Base-by-base conservation (phyloP, 2,888 invertebrate genomes). In the Tenthredo amoena region DNA sequence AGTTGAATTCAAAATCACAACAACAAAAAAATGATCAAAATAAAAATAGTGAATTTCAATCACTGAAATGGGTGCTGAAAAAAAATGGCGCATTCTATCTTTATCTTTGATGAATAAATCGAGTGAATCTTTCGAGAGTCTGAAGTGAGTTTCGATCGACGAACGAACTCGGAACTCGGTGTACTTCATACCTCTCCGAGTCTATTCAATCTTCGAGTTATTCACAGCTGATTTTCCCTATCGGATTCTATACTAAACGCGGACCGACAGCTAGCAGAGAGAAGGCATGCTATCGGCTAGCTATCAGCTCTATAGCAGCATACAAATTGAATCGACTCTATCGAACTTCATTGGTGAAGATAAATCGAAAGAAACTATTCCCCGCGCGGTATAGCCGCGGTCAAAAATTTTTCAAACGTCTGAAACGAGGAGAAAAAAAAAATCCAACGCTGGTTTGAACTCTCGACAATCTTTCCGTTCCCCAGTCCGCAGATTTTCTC, bases 261-360 rank as follows among this genome's bases (percentile, higher is more conserved):
- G 77, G n/a, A 0, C 40, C 50, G 58, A 81, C 37, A 40, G 31
- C 81, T 34, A 81, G 62, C 40, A 40, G 12, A 18, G 15, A 7
- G 15, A 7, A 7, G 15, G 18, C 15, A 10, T 26, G 31, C 76
- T 77, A 77, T 77, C 76, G n/a, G 72, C 43, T 21, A 31, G 55
- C 79, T 79, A 79, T 79, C 79, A 37, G 62, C 40, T 58, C 15
- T 21, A 31, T 55, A 31, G 26, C 40, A 31, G 58, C 90, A 91
- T 91, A 91, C 91, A 90, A 91, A 91, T 91, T 88, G 90, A 89
- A 89, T 89, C 87, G 90, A 88, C 88, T 90, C 88, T 90, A 89
- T 86, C 87, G 87, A 86, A 87, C 6, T 55, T 55, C 86, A 84
- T 87, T 87, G 85, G 82, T 84, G 76, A 85, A 81, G 86, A 58